Conservation (phyloP, 1,140 invertebrate genomes). For the Pogonomyrmex barbatus region DNA sequence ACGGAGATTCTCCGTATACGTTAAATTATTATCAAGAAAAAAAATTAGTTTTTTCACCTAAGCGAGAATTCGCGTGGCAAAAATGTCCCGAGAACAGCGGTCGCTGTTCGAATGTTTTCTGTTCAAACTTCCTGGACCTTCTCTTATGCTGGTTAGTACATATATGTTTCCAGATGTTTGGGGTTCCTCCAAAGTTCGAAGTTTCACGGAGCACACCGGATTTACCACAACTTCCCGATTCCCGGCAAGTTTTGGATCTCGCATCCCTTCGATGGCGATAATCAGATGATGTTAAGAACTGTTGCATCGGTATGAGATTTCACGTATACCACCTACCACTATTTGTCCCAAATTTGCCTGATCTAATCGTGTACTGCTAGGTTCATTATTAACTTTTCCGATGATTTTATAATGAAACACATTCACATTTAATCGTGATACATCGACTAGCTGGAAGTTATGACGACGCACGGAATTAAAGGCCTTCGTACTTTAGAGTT, state of each 20-base stretch:
- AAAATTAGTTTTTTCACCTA: too few relatives aligned
- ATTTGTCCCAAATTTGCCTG: background rate
- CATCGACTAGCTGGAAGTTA: background rate
- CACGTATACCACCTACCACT: too few relatives aligned
- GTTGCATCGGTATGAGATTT: constrained; percentile 34
- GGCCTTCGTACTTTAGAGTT: background rate
- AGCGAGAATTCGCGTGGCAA: background rate
- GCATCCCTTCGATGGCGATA: constrained; percentile 17
- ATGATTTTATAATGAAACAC: background rate
- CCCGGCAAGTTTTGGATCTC: constrained; percentile 30
- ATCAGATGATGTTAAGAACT: constrained; percentile 38
- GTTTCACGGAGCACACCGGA: constrained; percentile 41
- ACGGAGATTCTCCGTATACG: background rate
- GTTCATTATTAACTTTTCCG: background rate
- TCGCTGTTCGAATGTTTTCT: constrained; percentile 22
- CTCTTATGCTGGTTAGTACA: constrained; percentile 20
- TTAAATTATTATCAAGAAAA: background rate
- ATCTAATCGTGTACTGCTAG: too few relatives aligned
- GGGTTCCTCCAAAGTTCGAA: constrained; percentile 33
- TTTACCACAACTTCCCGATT: constrained; percentile 44
- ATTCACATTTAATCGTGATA: constrained; percentile 9
- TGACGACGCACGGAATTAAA: background rate
- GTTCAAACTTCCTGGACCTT: constrained; percentile 1
- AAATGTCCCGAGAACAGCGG: background rate
- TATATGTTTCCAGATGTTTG: constrained; percentile 54